Evolutionary conservation across 2,888 invertebrate genomes (phyloP), one percentile per base, ranked within the genome.

Genomic region (Drosophila colorata): DNA sequence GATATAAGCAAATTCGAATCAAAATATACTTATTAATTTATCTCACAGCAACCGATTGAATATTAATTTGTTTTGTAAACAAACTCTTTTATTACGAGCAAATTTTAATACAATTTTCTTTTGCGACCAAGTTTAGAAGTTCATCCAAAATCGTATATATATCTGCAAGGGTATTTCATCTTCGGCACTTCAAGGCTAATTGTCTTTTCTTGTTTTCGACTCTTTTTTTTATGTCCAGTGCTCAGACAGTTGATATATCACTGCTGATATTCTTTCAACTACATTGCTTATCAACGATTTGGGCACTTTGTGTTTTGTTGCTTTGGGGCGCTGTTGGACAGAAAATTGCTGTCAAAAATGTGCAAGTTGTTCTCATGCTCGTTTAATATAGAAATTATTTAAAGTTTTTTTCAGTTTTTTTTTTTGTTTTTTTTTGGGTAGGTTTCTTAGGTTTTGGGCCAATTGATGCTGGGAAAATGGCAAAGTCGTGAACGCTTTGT

Each of bases 351-450:
- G 78, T 74, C 79, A 74, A 77, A 82, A 74, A 77, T 76, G 70
- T 69, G 70, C 74, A 76, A 78, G 73, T 80, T 78, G 75, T 83
- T 86, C 78, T 83, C 87, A 86, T 65, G 70, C 60, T 69, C 69
- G 65, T 80, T 82, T 83, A 89, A 88, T 88, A 88, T 88, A 88
- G 87, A 88, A 88, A 90, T 90, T 88, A 86, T 83, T 89, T 78
- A 74, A 76, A 59, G 63, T 57, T 55, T 49, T 40, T 58, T 18
- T 51, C n/a, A n/a, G n/a, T n/a, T n/a, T 47, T 20, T 52, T 38
- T 55, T 60, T 49, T 38, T 63, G 46, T 44, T 28, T n/a, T 4
- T 44, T 56, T 16, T 49, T 56, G 37, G 23, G n/a, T n/a, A 20
- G 20, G 18, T 23, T 4, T 43, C 33, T 37, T 25, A n/a, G 40